Conservation (phyloP, 2,113 vertebrate species). For the Promerops cafer region DNA sequence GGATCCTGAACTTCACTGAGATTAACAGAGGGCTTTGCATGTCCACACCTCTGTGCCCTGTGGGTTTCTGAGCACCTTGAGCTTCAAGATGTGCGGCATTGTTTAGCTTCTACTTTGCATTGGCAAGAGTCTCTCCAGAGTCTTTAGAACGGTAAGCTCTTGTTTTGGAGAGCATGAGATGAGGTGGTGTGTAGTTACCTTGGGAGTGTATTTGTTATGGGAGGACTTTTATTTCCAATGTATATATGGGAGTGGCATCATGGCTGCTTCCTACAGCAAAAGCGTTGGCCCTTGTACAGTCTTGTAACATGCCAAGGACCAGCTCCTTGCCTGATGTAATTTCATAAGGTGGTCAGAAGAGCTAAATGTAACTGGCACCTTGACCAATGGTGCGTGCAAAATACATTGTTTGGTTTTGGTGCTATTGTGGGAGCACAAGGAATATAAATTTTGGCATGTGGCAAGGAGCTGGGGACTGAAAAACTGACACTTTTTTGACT, state of each 20-base stretch:
- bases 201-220: not conserved
- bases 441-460: not conserved
- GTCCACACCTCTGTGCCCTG: not conserved
- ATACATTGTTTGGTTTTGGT: not conserved
- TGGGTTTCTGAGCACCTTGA: not conserved
- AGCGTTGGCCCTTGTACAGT: not conserved
- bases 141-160: not conserved
- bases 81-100: not conserved
- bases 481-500: not conserved
- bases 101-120: not conserved
- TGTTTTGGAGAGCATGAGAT: not conserved
- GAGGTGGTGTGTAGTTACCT: not conserved
- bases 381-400: not conserved
- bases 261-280: not conserved
- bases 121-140: not conserved
- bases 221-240: not conserved
- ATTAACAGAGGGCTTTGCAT: not conserved
- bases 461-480: not conserved
- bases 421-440: not conserved
- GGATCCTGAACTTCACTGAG: not conserved
- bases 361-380: not conserved
- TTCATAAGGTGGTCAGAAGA: not conserved
- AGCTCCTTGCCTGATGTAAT: not conserved
- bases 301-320: not conserved
- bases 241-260: rapidly evolving